phyloP scores from a whole-genome alignment of 2,113 vertebrate species.

The Pteropus alecto region DNA sequence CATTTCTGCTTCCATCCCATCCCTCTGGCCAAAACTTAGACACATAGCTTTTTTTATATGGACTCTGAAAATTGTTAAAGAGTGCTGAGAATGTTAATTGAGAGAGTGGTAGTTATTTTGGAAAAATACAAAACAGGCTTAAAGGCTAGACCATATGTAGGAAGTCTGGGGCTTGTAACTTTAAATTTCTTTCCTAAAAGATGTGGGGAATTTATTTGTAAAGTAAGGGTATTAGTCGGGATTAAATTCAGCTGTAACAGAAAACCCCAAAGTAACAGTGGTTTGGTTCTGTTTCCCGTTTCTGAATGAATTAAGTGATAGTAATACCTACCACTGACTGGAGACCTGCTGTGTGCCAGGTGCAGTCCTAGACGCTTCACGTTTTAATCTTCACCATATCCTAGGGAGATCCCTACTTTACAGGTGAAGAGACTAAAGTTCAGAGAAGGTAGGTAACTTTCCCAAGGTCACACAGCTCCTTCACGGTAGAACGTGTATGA shows the following conservation, averaged over 20 bases:
- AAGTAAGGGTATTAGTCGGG: background rate
- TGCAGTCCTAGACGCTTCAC: background rate
- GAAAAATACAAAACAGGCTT: constrained; percentile 36
- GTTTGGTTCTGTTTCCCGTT: background rate
- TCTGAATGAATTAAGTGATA: background rate
- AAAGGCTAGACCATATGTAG: background rate
- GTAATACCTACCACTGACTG: background rate
- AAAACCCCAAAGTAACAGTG: background rate
- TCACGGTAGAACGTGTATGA: background rate
- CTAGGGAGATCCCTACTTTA: background rate
- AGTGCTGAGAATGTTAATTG: background rate
- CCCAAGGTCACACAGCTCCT: background rate
- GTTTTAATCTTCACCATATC: background rate
- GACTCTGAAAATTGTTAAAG: background rate
- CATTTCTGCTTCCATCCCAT: background rate
- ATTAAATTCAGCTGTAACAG: constrained; percentile 8
- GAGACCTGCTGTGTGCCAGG: background rate
- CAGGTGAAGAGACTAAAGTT: background rate
- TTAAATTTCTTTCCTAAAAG: background rate
- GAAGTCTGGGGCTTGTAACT: constrained; percentile 25
- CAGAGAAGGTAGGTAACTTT: background rate
- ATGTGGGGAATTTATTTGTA: background rate
- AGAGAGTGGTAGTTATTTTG: background rate
- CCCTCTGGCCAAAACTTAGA: background rate
- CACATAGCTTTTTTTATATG: background rate